Percentiles rank a stretch among this genome's conserved stretches.
Conservation (phyloP, 2,888 invertebrate species). For the Anticlea derivata region DNA sequence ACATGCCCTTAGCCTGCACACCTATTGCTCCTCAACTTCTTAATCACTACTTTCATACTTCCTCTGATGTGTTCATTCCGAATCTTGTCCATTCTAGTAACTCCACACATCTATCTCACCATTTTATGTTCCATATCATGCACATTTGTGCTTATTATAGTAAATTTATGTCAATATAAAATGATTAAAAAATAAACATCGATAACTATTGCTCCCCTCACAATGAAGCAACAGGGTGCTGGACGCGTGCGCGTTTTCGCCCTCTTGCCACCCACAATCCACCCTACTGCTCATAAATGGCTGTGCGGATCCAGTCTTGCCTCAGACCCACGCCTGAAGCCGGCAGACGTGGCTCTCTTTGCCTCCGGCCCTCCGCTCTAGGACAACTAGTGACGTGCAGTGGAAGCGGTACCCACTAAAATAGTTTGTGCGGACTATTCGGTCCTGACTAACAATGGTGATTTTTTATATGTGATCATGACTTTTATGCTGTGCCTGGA, state of each 20-base stretch:
- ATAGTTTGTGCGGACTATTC: slow-evolving; percentile 50
- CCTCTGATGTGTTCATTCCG: too few species aligned
- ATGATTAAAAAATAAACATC: slow-evolving; percentile 37
- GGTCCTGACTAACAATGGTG: slow-evolving; percentile 47
- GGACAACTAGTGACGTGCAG: slow-evolving; percentile 50
- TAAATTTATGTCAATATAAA: background rate
- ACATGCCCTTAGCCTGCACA: too few species aligned
- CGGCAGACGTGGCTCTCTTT: slow-evolving; percentile 53
- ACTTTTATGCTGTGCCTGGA: slow-evolving; percentile 47
- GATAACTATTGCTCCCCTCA: slow-evolving; percentile 44
- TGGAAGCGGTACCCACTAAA: slow-evolving; percentile 48
- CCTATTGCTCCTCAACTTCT: too few species aligned
- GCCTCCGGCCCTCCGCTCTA: slow-evolving; percentile 41
- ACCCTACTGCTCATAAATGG: slow-evolving; percentile 67
- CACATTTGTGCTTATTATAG: too few species aligned
- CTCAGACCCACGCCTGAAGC: slow-evolving; percentile 66
- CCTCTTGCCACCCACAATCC: slow-evolving; percentile 35
- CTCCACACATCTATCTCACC: too few species aligned
- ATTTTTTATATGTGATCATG: slow-evolving; percentile 51
- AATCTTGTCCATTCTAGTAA: too few species aligned
- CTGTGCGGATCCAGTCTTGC: slow-evolving; percentile 53
- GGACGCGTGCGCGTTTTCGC: slow-evolving; percentile 76
- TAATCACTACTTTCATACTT: too few species aligned
- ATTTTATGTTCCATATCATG: too few species aligned
- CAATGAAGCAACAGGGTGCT: slow-evolving; percentile 82